Conservation (phyloP, 2,113 vertebrate genomes). For the Xenopus borealis region DNA sequence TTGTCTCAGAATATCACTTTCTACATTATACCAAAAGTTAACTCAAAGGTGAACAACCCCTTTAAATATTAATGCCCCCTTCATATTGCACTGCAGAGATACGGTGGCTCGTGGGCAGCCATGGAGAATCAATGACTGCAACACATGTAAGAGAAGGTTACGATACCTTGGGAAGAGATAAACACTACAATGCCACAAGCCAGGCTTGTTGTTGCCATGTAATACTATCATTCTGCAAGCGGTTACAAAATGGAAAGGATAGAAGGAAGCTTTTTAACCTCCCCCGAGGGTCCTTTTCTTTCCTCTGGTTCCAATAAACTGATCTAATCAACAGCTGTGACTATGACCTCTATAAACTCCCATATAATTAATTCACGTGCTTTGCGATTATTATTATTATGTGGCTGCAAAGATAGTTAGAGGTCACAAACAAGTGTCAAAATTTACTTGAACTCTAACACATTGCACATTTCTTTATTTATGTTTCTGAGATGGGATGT, state of each 20-base stretch:
- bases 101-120: too few relatives aligned
- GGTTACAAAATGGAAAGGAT: conserved; percentile 8
- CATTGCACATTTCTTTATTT: neutral
- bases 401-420: conserved; percentile 1
- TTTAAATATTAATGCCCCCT: too few relatives aligned
- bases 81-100: too few relatives aligned
- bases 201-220: neutral
- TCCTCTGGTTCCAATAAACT: conserved; percentile 25
- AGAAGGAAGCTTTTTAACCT: conserved; percentile 17
- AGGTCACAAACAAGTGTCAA: conserved; percentile 21
- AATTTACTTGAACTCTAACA: too few relatives aligned
- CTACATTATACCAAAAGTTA: too few relatives aligned
- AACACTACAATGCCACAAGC: neutral
- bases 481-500: neutral
- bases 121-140: too few relatives aligned
- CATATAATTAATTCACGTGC: conserved; percentile 40
- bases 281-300: conserved; percentile 16
- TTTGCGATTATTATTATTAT: conserved; percentile 35
- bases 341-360: conserved; percentile 32
- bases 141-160: too few relatives aligned
- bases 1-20: too few relatives aligned
- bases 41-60: too few relatives aligned
- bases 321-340: conserved; percentile 44
- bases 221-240: conserved; percentile 2
- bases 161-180: too few relatives aligned